phyloP scores from a whole-genome alignment of 92 coral and sea anemone species.

The Palythoa heliodiscus region DNA sequence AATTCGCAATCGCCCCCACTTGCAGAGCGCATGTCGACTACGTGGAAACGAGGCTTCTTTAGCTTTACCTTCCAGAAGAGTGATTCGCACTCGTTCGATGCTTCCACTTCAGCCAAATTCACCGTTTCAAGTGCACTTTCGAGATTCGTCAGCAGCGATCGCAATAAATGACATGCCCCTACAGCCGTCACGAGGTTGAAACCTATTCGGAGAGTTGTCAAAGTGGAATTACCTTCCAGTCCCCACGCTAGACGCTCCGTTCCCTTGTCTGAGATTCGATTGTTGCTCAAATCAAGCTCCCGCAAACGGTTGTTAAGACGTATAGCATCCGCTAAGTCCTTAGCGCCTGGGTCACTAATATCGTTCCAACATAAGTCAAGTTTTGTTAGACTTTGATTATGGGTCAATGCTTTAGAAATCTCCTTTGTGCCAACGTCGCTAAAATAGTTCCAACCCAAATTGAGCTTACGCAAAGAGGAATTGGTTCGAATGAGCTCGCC shows the following conservation, averaged over 20 bases:
- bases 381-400: constrained; percentile 64
- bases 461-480: constrained; percentile 59
- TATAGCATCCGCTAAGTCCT: constrained; percentile 55
- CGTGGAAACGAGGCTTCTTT: constrained; percentile 58
- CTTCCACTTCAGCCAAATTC: constrained; percentile 79
- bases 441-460: constrained; percentile 82
- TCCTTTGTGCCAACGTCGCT: constrained; percentile 77
- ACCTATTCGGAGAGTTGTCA: constrained; percentile 63
- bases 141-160: constrained; percentile 61
- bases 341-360: constrained; percentile 71
- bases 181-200: constrained; percentile 67
- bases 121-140: constrained; percentile 60
- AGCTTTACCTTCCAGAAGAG: constrained; percentile 63
- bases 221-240: constrained; percentile 78
- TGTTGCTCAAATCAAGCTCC: constrained; percentile 76
- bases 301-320: constrained; percentile 67
- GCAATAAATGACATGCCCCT: constrained; percentile 72
- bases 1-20: constrained; percentile 73
- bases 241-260: constrained; percentile 67
- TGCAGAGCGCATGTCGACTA: constrained; percentile 72
- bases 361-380: constrained; percentile 86
- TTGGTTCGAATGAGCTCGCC: constrained; percentile 72
- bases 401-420: constrained; percentile 56
- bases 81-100: constrained; percentile 62
- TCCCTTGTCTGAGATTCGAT: constrained; percentile 84